Evolutionary conservation across 2,113 vertebrate genomes (phyloP), one percentile per base, ranked within the genome.

Genomic region (Pipra filicauda): DNA sequence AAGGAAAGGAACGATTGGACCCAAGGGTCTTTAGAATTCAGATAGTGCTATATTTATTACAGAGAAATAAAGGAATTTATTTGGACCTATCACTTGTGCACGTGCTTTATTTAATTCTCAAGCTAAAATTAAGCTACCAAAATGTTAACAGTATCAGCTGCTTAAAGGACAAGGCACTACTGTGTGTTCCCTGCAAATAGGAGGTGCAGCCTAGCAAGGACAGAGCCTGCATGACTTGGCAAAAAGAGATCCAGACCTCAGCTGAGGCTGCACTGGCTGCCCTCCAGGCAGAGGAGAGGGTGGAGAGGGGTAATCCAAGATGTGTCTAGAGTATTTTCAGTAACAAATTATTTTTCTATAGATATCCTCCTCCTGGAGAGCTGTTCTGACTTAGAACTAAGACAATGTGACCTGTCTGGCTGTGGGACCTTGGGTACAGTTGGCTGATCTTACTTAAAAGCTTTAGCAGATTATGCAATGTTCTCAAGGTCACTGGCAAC

Each of bases 31-130:
- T 75, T 0, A 27, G 48, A 81, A 26, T 71, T 64, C 22, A 66
- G 54, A 18, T 51, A 82, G 67, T 3, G n/a, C 49, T 91, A 44
- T 90, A 81, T 74, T 88, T 89, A 67, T 77, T 89, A 62, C 51
- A 86, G 76, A 85, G 51, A 89, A 94, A 95, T 96, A 95, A 97
- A 97, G 35, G 14, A 85, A 28, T 59, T 88, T 92, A 81, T 91
- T 96, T 95, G 78, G 95, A 95, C 43, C 54, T 89, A n/a, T 28
- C 3, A 18, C 10, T 74, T 54, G 81, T 37, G 51, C 10, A 2
- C 8, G 6, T 23, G 48, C 27, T 75, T 91, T 43, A 39, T 67
- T 93, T 77, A 39, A 24, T 44, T 73, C 8, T 73, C 3, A 46
- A 67, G 14, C 28, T 76, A 9, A 64, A 66, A 43, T 33, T 15